phyloP scores from a whole-genome alignment of 2,888 invertebrate species.

The Dicranocentrus wangi region DNA sequence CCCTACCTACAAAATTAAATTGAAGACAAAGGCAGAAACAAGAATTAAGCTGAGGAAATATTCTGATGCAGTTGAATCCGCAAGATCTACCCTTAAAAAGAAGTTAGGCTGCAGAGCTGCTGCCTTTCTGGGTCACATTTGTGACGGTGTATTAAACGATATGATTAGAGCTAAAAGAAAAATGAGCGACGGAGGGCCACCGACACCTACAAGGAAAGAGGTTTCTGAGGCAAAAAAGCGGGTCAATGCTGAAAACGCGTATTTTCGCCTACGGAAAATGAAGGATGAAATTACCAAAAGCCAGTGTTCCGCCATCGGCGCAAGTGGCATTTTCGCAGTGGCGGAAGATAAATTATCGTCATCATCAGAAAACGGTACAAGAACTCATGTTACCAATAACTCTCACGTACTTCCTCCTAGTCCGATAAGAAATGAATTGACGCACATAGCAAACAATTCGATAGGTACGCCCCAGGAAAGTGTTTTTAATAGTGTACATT shows the following conservation, averaged over 20 bases:
- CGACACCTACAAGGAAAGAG: conserved; percentile 19
- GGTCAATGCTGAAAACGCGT: conserved; percentile 30
- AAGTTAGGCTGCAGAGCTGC: conserved; percentile 60
- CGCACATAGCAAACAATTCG: not conserved
- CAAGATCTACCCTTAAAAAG: conserved; percentile 50
- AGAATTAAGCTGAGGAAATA: conserved; percentile 57
- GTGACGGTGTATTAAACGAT: conserved; percentile 40
- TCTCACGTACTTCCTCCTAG: not conserved
- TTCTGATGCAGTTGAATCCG: conserved; percentile 60
- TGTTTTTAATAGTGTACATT: not conserved
- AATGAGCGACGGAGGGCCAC: not conserved
- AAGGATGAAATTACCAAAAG: conserved; percentile 30
- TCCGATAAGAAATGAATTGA: conserved; percentile 14
- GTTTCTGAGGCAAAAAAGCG: conserved; percentile 16
- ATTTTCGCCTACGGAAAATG: conserved; percentile 31
- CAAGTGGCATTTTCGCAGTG: not conserved
- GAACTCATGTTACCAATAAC: not conserved
- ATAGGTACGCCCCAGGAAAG: not conserved
- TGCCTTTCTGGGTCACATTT: conserved; percentile 41
- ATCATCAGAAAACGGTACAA: conserved; percentile 1
- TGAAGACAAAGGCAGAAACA: conserved; percentile 38
- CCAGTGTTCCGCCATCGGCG: not conserved
- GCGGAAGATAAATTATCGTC: conserved; percentile 11
- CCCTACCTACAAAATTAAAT: conserved; percentile 25
- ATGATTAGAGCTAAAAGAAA: conserved; percentile 33